These are phyloP conservation scores for Yasuhikotakia modesta DNA, from an alignment of 2,797 vertebrate genomes.

Conservation along the genomic window DNA sequence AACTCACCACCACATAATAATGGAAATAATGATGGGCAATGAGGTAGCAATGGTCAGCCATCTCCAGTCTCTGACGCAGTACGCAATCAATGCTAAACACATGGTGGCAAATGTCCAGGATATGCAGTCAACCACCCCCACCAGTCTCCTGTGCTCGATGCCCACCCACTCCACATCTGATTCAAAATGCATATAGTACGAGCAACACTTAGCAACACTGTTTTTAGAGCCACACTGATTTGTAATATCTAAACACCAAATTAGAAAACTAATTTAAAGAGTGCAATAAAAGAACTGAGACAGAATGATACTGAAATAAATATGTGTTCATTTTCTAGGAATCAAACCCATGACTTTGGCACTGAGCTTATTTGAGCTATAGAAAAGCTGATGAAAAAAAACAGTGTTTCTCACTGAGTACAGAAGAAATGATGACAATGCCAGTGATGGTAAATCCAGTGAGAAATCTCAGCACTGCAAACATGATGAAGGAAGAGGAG, in stretches of 20 bases:
- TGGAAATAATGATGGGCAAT: slow-evolving; percentile 73
- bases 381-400: background rate
- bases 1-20: slow-evolving; percentile 77
- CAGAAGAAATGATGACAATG: slow-evolving; percentile 60
- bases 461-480: slow-evolving; percentile 62
- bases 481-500: slow-evolving; percentile 63
- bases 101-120: slow-evolving; percentile 74
- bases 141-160: slow-evolving; percentile 74
- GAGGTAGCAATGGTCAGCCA: slow-evolving; percentile 64
- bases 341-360: background rate
- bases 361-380: background rate
- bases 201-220: slow-evolving; percentile 4
- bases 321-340: background rate
- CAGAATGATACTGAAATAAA: too few species aligned
- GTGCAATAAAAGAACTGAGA: background rate
- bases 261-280: background rate
- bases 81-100: slow-evolving; percentile 58
- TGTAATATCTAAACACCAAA: background rate
- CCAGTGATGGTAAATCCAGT: slow-evolving; percentile 64
- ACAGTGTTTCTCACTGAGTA: slow-evolving; percentile 59
- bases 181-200: background rate
- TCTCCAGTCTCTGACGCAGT: slow-evolving; percentile 64
- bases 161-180: slow-evolving; percentile 82
- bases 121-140: slow-evolving; percentile 74
- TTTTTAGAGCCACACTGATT: background rate